These are phyloP conservation scores for Pseudomyrmex cubaensis DNA, from an alignment of 1,140 invertebrate species.

Conservation along the genomic window DNA sequence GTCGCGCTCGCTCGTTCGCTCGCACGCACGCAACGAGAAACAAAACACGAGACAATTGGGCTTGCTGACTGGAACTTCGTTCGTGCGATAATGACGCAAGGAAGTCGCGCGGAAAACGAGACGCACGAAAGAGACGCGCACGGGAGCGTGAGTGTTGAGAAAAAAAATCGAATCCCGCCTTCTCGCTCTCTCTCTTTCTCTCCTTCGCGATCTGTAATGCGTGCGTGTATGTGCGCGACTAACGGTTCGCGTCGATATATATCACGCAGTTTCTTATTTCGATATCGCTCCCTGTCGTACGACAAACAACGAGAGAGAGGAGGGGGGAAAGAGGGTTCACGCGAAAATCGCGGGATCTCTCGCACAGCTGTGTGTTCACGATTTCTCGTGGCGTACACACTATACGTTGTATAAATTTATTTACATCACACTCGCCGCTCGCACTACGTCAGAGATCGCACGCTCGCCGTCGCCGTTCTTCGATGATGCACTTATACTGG, in stretches of 20 bases:
- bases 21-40: constrained; percentile 24
- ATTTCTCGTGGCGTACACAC: neutral
- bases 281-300: neutral
- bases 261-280: constrained; percentile 20
- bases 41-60: constrained; percentile 35
- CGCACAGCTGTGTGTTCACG: neutral
- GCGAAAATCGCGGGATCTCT: neutral
- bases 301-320: no score
- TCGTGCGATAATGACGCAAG: constrained; percentile 8
- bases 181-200: neutral
- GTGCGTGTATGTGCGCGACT: constrained; percentile 15
- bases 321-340: neutral
- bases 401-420: constrained; percentile 43
- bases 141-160: neutral
- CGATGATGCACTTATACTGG: neutral
- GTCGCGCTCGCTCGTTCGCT: constrained; percentile 46
- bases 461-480: constrained; percentile 14
- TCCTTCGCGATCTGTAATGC: neutral
- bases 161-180: neutral
- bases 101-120: constrained; percentile 1
- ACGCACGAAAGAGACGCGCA: neutral
- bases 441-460: neutral
- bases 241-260: constrained; percentile 54
- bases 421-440: constrained; percentile 39
- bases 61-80: neutral